Evolutionary conservation across 2,888 invertebrate genomes (phyloP).

Genomic region (Thereva nobilitata): DNA sequence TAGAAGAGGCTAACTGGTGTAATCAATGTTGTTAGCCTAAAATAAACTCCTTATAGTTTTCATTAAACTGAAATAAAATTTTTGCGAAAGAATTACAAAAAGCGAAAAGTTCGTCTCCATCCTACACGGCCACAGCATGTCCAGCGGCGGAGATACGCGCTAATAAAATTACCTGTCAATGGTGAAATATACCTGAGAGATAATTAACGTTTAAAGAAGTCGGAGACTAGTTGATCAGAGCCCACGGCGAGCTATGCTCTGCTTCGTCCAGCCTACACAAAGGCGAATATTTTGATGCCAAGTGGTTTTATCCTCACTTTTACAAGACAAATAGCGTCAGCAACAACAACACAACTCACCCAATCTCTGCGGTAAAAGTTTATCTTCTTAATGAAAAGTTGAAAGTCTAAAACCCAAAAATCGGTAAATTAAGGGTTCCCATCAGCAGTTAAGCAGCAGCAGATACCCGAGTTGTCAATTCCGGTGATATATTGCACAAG

Average conservation of each 20-base stretch:
- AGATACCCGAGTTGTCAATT: conserved; percentile 11
- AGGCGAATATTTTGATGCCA: conserved; percentile 15
- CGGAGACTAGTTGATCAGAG: conserved; percentile 38
- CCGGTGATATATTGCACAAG: conserved; percentile 21
- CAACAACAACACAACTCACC: not conserved
- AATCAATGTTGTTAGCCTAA: no score
- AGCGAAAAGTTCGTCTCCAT: not conserved
- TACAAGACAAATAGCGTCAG: no score
- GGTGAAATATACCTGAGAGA: conserved; percentile 40
- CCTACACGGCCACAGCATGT: conserved; percentile 15
- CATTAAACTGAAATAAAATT: no score
- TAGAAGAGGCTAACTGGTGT: no score
- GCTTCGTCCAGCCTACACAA: conserved; percentile 31
- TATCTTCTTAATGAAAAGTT: conserved; percentile 21
- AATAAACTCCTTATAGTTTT: no score
- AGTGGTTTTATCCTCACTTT: not conserved
- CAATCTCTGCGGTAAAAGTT: conserved; percentile 22
- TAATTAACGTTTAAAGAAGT: conserved; percentile 42
- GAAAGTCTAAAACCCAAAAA: conserved; percentile 13
- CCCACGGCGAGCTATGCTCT: conserved; percentile 39
- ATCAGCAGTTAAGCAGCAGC: not conserved
- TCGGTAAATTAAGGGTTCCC: conserved; percentile 13
- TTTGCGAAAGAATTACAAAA: no score
- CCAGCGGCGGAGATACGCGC: conserved; percentile 23
- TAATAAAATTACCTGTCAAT: conserved; percentile 43